These are phyloP conservation scores for Drosophila cardini DNA, from an alignment of 1,140 invertebrate species.

Conservation along the genomic window DNA sequence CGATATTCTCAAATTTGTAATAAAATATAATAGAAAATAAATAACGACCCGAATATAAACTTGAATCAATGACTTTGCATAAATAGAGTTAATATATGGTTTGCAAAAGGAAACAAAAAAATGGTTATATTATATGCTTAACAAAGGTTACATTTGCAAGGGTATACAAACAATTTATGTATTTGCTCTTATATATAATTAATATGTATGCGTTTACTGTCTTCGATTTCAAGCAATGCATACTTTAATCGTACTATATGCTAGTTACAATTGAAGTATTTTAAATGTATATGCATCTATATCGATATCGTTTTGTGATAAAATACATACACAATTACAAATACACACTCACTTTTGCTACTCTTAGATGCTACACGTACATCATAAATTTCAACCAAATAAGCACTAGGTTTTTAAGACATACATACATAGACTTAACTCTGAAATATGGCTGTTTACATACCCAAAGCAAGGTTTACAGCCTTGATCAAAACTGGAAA, in stretches of 20 bases:
- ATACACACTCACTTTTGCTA: constrained; percentile 32
- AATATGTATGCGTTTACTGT: constrained; percentile 34
- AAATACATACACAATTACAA: constrained; percentile 27
- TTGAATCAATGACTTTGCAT: not conserved
- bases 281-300: constrained; percentile 2
- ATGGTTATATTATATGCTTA: not conserved
- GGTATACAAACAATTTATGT: constrained; percentile 12
- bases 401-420: constrained; percentile 31
- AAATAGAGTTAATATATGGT: not conserved
- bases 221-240: constrained; percentile 41
- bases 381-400: constrained; percentile 14
- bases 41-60: not conserved
- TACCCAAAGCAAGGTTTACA: not conserved
- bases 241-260: constrained; percentile 69
- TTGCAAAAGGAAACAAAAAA: not conserved
- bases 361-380: constrained; percentile 45
- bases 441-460: not conserved
- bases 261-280: constrained; percentile 42
- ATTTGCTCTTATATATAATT: constrained; percentile 41
- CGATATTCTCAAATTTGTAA: no score
- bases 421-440: constrained; percentile 26
- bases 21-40: not conserved
- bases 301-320: constrained; percentile 37
- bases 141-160: constrained; percentile 33
- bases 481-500: constrained; percentile 2